Conservation (phyloP, 1,140 invertebrate species). For the Drosophila biarmipes region DNA sequence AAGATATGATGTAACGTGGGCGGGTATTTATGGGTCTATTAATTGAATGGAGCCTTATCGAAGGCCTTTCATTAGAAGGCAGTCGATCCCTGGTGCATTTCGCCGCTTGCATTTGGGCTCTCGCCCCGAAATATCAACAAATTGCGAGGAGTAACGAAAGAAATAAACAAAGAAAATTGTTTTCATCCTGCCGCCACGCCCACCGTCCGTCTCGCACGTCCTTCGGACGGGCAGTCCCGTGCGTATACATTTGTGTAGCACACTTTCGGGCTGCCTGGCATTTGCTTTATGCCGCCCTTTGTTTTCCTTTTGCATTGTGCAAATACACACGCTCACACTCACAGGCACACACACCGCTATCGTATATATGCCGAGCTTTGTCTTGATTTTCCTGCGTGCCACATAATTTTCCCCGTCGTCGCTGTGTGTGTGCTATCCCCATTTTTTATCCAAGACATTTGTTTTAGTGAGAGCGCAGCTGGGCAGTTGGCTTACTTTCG, state of each 20-base stretch:
- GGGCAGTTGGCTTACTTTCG: slow-evolving; percentile 28
- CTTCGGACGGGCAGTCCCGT: slow-evolving; percentile 10
- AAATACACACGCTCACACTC: slow-evolving; percentile 35
- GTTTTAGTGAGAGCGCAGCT: slow-evolving; percentile 11
- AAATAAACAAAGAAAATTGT: slow-evolving; percentile 24
- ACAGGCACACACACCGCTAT: slow-evolving; percentile 2
- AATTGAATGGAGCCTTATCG: slow-evolving; percentile 27
- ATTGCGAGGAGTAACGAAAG: slow-evolving; percentile 41
- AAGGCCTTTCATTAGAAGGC: slow-evolving; percentile 16
- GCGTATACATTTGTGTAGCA: slow-evolving; percentile 63
- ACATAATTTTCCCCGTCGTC: slow-evolving; percentile 32
- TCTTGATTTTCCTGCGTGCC: slow-evolving; percentile 67
- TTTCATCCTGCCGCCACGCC: no score
- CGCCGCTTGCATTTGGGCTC: slow-evolving; percentile 29
- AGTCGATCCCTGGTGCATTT: slow-evolving; percentile 3
- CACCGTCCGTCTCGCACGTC: slow-evolving; percentile 2
- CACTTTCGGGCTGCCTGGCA: slow-evolving; percentile 63
- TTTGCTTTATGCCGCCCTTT: slow-evolving; percentile 67
- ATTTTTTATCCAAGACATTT: slow-evolving; percentile 20
- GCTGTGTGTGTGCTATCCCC: not conserved
- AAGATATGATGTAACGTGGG: slow-evolving; percentile 7
- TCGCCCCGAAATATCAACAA: slow-evolving; percentile 43
- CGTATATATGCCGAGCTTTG: slow-evolving; percentile 68
- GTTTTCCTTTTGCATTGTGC: slow-evolving; percentile 70
- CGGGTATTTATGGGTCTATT: slow-evolving; percentile 37